Evolutionary conservation across 2,888 invertebrate species (phyloP), one percentile per base, ranked within the genome.

Genomic region (Oeneis ivallda): DNA sequence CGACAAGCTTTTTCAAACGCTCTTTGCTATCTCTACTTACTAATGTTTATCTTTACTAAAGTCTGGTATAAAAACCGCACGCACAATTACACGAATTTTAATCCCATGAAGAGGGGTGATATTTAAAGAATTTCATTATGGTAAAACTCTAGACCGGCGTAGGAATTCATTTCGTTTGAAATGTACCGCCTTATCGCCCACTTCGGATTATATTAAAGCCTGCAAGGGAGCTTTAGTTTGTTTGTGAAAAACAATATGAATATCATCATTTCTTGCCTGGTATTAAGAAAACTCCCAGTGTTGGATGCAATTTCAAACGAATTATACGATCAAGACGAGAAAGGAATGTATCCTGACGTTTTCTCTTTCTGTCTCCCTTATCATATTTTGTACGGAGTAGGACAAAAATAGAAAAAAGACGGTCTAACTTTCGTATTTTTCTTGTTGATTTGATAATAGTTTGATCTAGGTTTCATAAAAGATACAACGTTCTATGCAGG

Each of bases 101-200:
- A 87, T 85, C 80, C 79, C 80, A 82, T 79, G 74, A 77, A 71
- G 80, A 61, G 77, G 76, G 76, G 78, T 70, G 83, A 84, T 87
- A 86, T 89, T 86, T 87, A 77, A 87, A 85, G 89, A 91, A 91
- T 91, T 91, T 90, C 87, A 91, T 91, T 90, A 89, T 81, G 81
- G 82, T 79, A 78, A 85, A 86, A 83, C 83, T 86, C 81, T 82
- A 81, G 82, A 80, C 75, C 76, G 74, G 76, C 77, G 80, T 76
- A 68, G 84, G 85, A 85, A 87, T 87, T 86, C 80, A 83, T 85
- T 87, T 78, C 82, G 77, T 84, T 85, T 81, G 76, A 81, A 82
- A 83, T 80, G 79, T 78, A 80, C 76, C 76, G 78, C 78, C 80
- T 76, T 78, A 79, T 79, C 79, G 79, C 77, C 74, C 73, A 79